A percentile compares a stretch with the other conserved stretches of the same genome.
These are phyloP conservation scores for Atherinomorus stipes DNA, from an alignment of 2,113 vertebrate genomes.

Conservation along the genomic window DNA sequence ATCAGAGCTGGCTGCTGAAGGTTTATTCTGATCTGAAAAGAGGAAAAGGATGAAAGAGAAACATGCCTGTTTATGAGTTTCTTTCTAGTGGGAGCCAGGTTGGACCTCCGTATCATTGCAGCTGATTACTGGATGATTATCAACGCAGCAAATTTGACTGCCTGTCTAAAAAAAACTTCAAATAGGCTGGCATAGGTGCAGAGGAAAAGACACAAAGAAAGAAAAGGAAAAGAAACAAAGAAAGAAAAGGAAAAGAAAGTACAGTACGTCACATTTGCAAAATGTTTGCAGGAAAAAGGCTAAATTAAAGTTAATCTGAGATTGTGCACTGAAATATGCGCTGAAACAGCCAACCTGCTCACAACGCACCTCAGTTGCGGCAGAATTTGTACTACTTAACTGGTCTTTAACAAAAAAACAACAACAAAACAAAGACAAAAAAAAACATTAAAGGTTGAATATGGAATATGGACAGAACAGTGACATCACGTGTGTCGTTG, in stretches of 20 bases:
- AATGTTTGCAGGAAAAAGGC: background rate
- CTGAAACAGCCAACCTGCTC: too few relatives aligned
- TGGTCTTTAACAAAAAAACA: background rate
- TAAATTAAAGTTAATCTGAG: background rate
- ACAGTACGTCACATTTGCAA: background rate
- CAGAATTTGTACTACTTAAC: background rate
- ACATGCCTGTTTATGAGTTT: slow-evolving; percentile 22
- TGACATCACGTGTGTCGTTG: too few relatives aligned
- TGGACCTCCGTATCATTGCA: slow-evolving; percentile 3
- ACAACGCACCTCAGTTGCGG: background rate
- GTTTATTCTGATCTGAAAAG: slow-evolving; percentile 37
- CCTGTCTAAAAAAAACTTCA: slow-evolving; percentile 48
- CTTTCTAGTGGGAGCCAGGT: slow-evolving; percentile 61
- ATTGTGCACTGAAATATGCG: background rate
- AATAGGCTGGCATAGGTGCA: slow-evolving; percentile 17
- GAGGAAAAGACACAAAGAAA: background rate
- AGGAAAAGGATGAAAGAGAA: slow-evolving; percentile 18
- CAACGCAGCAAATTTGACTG: slow-evolving; percentile 35
- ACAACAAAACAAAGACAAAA: too few relatives aligned
- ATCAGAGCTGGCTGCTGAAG: slow-evolving; percentile 18
- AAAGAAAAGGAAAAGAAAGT: background rate
- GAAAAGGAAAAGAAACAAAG: background rate
- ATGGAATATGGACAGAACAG: too few relatives aligned
- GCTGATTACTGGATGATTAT: slow-evolving; percentile 55
- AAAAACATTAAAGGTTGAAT: too few relatives aligned